Evolutionary conservation across 2,113 vertebrate genomes (phyloP).

Genomic region (Epinephelus moara): DNA sequence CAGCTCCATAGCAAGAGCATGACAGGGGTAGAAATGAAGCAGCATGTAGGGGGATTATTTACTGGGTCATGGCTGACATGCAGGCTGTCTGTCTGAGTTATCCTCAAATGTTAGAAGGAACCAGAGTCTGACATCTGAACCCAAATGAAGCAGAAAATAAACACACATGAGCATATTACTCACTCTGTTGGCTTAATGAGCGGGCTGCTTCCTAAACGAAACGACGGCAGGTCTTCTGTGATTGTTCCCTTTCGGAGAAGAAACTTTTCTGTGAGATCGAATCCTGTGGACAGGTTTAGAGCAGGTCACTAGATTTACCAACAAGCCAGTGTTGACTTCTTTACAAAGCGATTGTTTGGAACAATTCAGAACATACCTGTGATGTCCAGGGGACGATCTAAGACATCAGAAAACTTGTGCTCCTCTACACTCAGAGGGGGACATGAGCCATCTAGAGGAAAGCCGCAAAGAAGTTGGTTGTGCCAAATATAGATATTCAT

Average conservation of each 20-base stretch:
- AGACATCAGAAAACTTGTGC: conserved; percentile 79
- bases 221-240: conserved; percentile 88
- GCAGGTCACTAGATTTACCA: background rate
- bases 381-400: conserved; percentile 80
- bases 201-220: conserved; percentile 90
- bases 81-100: conserved; percentile 21
- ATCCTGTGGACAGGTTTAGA: conserved; percentile 85
- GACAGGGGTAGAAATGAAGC: conserved; percentile 11
- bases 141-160: conserved; percentile 13
- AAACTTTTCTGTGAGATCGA: conserved; percentile 94
- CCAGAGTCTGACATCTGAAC: conserved; percentile 10
- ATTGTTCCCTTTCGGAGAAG: conserved; percentile 88
- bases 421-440: conserved; percentile 85
- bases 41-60: conserved; percentile 34
- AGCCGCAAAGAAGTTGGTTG: conserved; percentile 34
- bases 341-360: background rate
- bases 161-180: conserved; percentile 73
- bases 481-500: background rate
- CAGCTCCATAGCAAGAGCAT: background rate
- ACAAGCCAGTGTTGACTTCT: background rate
- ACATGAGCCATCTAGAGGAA: conserved; percentile 81
- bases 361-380: conserved; percentile 86
- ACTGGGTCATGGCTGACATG: background rate
- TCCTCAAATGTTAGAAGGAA: conserved; percentile 4
- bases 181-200: conserved; percentile 91